phyloP scores from a whole-genome alignment of 2,888 invertebrate genomes.

The Ectemnius continuus region DNA sequence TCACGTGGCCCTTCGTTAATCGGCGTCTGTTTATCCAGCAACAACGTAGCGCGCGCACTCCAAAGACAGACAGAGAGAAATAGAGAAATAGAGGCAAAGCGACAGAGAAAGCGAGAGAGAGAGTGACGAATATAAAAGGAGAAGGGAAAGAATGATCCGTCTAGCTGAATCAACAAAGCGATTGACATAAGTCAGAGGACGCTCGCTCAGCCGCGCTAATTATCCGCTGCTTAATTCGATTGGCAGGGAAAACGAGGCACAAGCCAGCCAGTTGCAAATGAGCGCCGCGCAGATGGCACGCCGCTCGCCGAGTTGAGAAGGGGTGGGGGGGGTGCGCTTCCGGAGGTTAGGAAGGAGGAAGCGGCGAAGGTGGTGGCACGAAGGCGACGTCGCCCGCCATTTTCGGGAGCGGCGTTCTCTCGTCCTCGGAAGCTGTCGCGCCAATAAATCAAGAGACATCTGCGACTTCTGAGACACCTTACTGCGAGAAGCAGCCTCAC shows the following conservation, averaged over 20 bases:
- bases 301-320: constrained; percentile 55
- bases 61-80: too few species aligned
- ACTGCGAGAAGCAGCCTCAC: constrained; percentile 57
- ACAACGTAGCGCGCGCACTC: background rate
- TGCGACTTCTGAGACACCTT: constrained; percentile 69
- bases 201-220: constrained; percentile 52
- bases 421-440: constrained; percentile 72
- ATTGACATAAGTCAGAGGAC: background rate
- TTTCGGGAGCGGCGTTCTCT: constrained; percentile 64
- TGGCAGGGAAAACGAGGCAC: background rate
- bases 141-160: too few species aligned
- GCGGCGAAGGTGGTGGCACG: constrained; percentile 12
- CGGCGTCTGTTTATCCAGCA: constrained; percentile 50
- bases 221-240: constrained; percentile 54
- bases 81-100: too few species aligned
- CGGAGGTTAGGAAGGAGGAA: constrained; percentile 40
- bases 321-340: constrained; percentile 36
- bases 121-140: constrained; percentile 22
- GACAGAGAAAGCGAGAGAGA: too few species aligned
- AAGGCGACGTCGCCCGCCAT: constrained; percentile 51
- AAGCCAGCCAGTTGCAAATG: too few species aligned
- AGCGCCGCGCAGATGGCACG: background rate
- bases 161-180: constrained; percentile 2
- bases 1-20: constrained; percentile 39
- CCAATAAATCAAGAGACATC: constrained; percentile 74